A percentile compares a stretch with the other conserved stretches of the same genome.
Evolutionary conservation across 2,888 invertebrate genomes (phyloP).

Genomic region (Notodonta ziczac): DNA sequence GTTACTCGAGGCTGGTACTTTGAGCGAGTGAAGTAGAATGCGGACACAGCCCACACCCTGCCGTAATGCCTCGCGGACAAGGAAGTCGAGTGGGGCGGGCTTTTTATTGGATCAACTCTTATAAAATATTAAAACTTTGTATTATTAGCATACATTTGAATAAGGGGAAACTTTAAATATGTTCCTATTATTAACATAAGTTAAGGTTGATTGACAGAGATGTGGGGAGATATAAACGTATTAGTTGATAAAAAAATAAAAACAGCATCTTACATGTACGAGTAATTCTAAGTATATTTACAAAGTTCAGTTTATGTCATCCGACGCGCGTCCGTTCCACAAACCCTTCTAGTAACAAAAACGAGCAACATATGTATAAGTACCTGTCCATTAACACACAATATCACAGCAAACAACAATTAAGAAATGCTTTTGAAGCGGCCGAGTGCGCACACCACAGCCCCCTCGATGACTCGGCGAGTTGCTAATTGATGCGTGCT

Average conservation of each 20-base stretch:
- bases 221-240: neutral
- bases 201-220: neutral
- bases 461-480: constrained; percentile 75
- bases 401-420: constrained; percentile 84
- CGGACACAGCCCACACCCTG: constrained; percentile 76
- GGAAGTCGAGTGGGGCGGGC: constrained; percentile 61
- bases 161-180: neutral
- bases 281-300: constrained; percentile 73
- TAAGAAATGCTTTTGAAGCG: constrained; percentile 77
- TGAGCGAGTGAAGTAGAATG: constrained; percentile 70
- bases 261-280: constrained; percentile 31
- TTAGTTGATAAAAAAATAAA: constrained; percentile 10
- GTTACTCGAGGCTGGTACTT: constrained; percentile 55
- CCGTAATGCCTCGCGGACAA: constrained; percentile 55
- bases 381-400: constrained; percentile 79
- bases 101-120: constrained; percentile 22
- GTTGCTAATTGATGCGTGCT: constrained; percentile 74
- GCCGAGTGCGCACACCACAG: constrained; percentile 56
- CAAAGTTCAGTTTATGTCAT: constrained; percentile 66
- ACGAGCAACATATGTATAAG: constrained; percentile 61
- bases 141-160: neutral
- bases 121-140: constrained; percentile 1
- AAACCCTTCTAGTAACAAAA: constrained; percentile 64
- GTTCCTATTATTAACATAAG: neutral
- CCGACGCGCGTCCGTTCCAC: constrained; percentile 55